These are phyloP conservation scores for Protobothrops mucrosquamatus DNA, from an alignment of 2,113 vertebrate species.

Conservation along the genomic window DNA sequence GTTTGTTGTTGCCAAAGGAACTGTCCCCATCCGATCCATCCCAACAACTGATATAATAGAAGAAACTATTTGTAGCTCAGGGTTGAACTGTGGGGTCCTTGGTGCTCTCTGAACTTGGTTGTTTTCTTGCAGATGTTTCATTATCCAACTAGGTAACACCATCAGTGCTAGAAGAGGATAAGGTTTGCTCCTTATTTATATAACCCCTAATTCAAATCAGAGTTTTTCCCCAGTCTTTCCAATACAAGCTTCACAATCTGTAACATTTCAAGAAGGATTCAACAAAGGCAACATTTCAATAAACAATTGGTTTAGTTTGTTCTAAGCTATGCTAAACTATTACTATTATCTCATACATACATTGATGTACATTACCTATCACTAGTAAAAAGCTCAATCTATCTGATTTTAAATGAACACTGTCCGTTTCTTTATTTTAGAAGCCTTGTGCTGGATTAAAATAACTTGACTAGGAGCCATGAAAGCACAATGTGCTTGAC, in stretches of 20 bases:
- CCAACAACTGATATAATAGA: not conserved
- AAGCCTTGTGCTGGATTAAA: not conserved
- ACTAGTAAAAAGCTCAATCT: constrained; percentile 24
- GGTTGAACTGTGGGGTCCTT: not conserved
- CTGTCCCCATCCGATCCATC: not conserved
- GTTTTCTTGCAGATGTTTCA: not conserved
- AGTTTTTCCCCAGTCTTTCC: not conserved
- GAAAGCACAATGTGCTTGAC: constrained; percentile 29
- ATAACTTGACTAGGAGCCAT: not conserved
- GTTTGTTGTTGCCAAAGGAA: not conserved
- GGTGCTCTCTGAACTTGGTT: not conserved
- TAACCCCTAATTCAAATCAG: not conserved
- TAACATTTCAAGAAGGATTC: not conserved
- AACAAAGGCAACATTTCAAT: not conserved
- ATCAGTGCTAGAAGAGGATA: not conserved
- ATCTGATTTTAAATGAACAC: constrained; percentile 23
- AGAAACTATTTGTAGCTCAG: not conserved
- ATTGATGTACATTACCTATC: not conserved
- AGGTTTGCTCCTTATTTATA: not conserved
- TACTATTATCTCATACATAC: not conserved
- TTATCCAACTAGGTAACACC: not conserved
- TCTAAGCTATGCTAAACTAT: constrained; percentile 23
- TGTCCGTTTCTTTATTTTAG: constrained; percentile 34
- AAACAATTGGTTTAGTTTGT: not conserved
- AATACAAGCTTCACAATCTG: not conserved